phyloP scores from a whole-genome alignment of 2,888 invertebrate species.

The Acanthosepion esculentum region DNA sequence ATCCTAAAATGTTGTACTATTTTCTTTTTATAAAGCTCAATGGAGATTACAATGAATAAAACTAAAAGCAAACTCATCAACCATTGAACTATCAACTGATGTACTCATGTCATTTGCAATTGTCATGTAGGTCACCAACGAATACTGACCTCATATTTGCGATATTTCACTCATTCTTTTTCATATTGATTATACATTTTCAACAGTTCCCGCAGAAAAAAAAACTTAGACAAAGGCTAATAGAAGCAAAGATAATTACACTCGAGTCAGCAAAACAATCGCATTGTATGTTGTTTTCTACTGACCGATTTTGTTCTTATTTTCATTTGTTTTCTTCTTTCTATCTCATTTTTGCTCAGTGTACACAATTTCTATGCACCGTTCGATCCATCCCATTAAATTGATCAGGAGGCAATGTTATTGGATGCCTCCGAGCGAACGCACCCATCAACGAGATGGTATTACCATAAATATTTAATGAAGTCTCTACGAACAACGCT shows the following conservation, averaged over 20 bases:
- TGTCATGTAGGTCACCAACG: too few species aligned
- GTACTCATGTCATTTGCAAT: too few species aligned
- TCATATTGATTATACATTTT: neutral
- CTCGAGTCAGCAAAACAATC: neutral
- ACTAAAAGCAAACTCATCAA: too few species aligned
- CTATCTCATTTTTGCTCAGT: neutral
- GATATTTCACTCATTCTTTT: too few species aligned
- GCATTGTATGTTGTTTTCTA: neutral
- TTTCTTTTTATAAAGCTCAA: too few species aligned
- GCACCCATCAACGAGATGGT: neutral
- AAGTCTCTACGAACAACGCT: neutral
- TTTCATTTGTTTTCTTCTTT: neutral
- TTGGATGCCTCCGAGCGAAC: neutral
- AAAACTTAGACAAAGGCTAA: too few species aligned
- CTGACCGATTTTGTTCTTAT: neutral
- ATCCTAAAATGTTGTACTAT: too few species aligned
- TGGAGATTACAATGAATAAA: too few species aligned
- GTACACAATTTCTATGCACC: neutral
- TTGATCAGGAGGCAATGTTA: neutral
- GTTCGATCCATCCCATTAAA: neutral
- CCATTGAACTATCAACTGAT: too few species aligned
- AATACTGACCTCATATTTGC: too few species aligned
- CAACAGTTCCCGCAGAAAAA: neutral
- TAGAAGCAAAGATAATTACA: neutral
- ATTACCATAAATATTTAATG: slow-evolving; percentile 11